Evolutionary conservation across 2,888 invertebrate genomes (phyloP), one percentile per base, ranked within the genome.

Genomic region (Neoaliturus tenellus): DNA sequence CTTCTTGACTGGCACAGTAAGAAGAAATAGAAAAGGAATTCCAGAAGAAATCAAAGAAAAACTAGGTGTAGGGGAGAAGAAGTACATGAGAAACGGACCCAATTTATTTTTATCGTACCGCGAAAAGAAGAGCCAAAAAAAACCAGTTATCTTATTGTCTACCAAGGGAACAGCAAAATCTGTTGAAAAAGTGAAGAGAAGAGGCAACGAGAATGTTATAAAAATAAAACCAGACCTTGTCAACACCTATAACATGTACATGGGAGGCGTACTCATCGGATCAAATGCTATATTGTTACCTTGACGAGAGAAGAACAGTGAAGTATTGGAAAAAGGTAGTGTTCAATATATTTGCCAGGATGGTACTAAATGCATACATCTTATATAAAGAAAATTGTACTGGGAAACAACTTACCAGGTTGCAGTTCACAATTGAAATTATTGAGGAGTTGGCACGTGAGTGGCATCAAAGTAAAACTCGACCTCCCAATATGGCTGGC

Each of bases 241-340:
- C n/a, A 67, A 48, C 67, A 67, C 39, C 41, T 80, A 83, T 28
- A 83, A 81, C 31, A 23, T 31, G 31, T 23, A 31, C 5, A 83
- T 80, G 83, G 83, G 83, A 8, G 83, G 71, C 17, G 71, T 83
- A 83, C 71, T 44, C 48, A 14, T 55, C 81, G 5, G 83, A 81
- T 39, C 71, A 80, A 39, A 83, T 80, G 83, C 71, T 80, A 5
- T 83, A 80, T 55, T 39, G 28, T 28, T 80, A 71, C 31, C 44
- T 81, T 14, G 80, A 83, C 55, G 73, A 80, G 44, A 31, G 83
- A 5, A 62, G 41, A 41, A 67, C 80, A n/a, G 80, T 83, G 83
- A 80, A 80, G 35, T 48, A 83, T 48, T 28, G 20, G n/a, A 83
- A 83, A 80, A 80, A 83, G 33, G 83, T 83, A 12, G 71, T 48